Evolutionary conservation across 2,888 invertebrate genomes (phyloP).

Genomic region (Scrobipalpa atriplicella): DNA sequence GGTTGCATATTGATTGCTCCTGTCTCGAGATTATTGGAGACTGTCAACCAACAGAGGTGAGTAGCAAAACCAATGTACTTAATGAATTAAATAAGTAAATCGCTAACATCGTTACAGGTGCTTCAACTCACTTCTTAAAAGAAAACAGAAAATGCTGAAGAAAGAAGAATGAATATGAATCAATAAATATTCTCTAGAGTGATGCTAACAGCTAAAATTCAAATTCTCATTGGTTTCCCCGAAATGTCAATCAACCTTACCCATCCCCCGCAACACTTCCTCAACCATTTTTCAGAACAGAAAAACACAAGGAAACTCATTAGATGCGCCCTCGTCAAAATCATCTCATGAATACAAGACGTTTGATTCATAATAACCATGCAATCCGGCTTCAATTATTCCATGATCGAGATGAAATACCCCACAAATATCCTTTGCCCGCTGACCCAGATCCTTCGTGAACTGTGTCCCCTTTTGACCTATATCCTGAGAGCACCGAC

Average conservation of each 20-base stretch:
- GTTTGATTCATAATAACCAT: constrained; percentile 6
- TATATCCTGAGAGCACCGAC: constrained; percentile 21
- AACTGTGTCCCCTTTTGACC: constrained; percentile 26
- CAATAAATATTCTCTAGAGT: not conserved
- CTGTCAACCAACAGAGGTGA: constrained; percentile 64
- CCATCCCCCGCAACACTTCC: not conserved
- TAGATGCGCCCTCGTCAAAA: not conserved
- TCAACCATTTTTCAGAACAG: not conserved
- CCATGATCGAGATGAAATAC: constrained; percentile 14
- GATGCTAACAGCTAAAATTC: not conserved
- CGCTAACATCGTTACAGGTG: constrained; percentile 16
- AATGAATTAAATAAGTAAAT: not conserved
- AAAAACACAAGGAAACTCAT: constrained; percentile 16
- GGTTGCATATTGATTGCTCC: constrained; percentile 77
- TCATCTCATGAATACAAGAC: constrained; percentile 9
- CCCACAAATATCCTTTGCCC: constrained; percentile 10
- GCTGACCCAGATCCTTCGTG: constrained; percentile 26
- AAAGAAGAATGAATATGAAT: not conserved
- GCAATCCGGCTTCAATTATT: not conserved
- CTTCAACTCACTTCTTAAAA: not conserved
- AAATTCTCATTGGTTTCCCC: not conserved
- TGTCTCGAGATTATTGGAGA: constrained; percentile 59
- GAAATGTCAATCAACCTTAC: not conserved
- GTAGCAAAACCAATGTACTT: constrained; percentile 41
- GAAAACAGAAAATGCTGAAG: not conserved